Base-by-base conservation (phyloP, 2,888 invertebrate genomes). In the Melipona beecheii region DNA sequence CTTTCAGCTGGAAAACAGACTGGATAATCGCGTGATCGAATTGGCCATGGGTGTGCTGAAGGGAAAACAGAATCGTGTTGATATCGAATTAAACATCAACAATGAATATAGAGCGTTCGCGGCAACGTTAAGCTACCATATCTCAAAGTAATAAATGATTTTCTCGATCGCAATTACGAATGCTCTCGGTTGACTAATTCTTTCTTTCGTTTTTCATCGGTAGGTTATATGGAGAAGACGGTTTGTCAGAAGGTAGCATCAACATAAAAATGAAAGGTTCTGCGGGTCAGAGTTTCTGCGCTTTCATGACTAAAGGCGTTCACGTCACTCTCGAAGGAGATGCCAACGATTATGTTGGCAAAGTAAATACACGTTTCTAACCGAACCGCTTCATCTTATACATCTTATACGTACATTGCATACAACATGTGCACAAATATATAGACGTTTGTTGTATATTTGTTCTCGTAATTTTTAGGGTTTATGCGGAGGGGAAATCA, bases 281-380 rank as follows among this genome's bases (percentile, higher is more conserved):
- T 4, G 99, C 99, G 17, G 99, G 99, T 19, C 99, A 99, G 95
- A 99, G 99, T 93, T 99, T 99, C 95, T 98, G 99, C 94, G 99
- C 99, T 11, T 99, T 99, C 95, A 95, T 99, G 91, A 97, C 97
- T 0, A 97, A 97, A 87, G 99, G 99, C 43, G 96, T 99, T 77
- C 97, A 97, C 75, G 97, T 99, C 5, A 98, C 97, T 0, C 95
- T 99, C 27, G 99, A 98, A 94, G 99, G 99, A 65, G 99, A 99
- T 95, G 97, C 99, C 52, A 99, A 99, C 93, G 99, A 99, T 94
- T 99, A 99, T 94, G 99, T 99, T 85, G 99, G 99, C 95, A 97
- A 97, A 95, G 96, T 96, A 89, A 83, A 69, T 36, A 58, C 9
- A 15, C 21, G n/a, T 50, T 17, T 17, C 54, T 17, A 6, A 17